These are phyloP conservation scores for Archivesica marissinica DNA, from an alignment of 1,140 invertebrate species.

Conservation along the genomic window DNA sequence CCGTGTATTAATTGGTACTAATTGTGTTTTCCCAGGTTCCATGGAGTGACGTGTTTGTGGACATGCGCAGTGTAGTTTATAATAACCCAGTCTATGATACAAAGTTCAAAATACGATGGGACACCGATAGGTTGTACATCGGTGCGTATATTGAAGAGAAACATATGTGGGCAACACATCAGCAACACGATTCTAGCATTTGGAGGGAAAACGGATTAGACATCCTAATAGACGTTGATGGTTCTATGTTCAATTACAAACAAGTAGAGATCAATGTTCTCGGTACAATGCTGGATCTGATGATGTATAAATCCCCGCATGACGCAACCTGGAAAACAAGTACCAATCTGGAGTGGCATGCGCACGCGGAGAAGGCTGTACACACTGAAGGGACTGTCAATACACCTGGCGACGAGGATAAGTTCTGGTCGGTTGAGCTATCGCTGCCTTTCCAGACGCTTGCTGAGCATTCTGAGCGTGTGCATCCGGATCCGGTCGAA, in stretches of 20 bases:
- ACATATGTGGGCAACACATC: slow-evolving; percentile 63
- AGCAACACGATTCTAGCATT: background rate
- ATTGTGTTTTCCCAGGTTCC: too few species aligned
- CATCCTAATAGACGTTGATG: slow-evolving; percentile 38
- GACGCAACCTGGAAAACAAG: background rate
- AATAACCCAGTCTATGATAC: slow-evolving; percentile 64
- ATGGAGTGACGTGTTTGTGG: slow-evolving; percentile 68
- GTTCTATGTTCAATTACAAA: slow-evolving; percentile 44
- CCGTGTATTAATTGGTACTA: too few species aligned
- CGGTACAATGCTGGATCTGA: slow-evolving; percentile 31
- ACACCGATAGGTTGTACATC: slow-evolving; percentile 66
- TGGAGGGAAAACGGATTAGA: slow-evolving; percentile 26
- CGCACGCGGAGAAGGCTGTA: background rate
- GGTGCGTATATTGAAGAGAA: slow-evolving; percentile 69
- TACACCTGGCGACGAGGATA: slow-evolving; percentile 16
- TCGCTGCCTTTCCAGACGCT: slow-evolving; percentile 10
- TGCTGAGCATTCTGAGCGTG: background rate
- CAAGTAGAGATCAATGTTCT: slow-evolving; percentile 38
- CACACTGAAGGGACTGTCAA: slow-evolving; percentile 20
- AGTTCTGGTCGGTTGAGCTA: slow-evolving; percentile 38
- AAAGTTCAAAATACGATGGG: slow-evolving; percentile 69
- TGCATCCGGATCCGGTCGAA: background rate
- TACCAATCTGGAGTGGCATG: background rate
- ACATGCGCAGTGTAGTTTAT: slow-evolving; percentile 63
- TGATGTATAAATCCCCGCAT: slow-evolving; percentile 30